Evolutionary conservation across 2,113 vertebrate genomes (phyloP).

Genomic region (Tinamus guttatus): DNA sequence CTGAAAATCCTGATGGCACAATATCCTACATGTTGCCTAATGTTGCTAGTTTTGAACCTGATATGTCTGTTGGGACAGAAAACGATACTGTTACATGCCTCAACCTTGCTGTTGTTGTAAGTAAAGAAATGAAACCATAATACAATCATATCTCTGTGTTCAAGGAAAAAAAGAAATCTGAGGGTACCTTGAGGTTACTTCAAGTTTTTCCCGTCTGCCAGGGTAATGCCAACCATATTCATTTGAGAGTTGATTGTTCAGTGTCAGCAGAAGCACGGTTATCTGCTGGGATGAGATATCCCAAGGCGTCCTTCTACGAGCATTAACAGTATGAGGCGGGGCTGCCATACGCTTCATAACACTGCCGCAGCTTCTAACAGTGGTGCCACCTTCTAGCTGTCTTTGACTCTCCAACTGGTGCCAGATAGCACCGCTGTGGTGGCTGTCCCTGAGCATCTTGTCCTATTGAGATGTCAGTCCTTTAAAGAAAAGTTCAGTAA

Average conservation of each 20-base stretch:
- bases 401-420: too few relatives aligned
- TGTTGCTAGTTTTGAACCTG: conserved; percentile 83
- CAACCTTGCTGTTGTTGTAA: conserved; percentile 91
- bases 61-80: conserved; percentile 87
- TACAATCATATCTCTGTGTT: not conserved
- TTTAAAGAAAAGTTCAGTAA: not conserved
- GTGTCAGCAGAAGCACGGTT: not conserved
- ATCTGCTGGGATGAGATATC: not conserved
- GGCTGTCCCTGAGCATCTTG: not conserved
- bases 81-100: conserved; percentile 84
- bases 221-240: not conserved
- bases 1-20: conserved; percentile 69
- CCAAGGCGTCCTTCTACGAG: not conserved
- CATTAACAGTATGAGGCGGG: not conserved
- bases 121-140: conserved; percentile 50
- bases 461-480: not conserved
- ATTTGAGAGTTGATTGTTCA: not conserved
- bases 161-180: not conserved
- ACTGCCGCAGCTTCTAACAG: not conserved
- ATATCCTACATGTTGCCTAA: conserved; percentile 84
- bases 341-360: not conserved
- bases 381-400: too few relatives aligned
- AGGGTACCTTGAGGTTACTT: not conserved
- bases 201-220: not conserved
- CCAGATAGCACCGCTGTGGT: not conserved